A percentile compares a stretch with the other conserved stretches of the same genome.
Conservation (phyloP, 2,888 invertebrate genomes). For the Orthosia gothica region DNA sequence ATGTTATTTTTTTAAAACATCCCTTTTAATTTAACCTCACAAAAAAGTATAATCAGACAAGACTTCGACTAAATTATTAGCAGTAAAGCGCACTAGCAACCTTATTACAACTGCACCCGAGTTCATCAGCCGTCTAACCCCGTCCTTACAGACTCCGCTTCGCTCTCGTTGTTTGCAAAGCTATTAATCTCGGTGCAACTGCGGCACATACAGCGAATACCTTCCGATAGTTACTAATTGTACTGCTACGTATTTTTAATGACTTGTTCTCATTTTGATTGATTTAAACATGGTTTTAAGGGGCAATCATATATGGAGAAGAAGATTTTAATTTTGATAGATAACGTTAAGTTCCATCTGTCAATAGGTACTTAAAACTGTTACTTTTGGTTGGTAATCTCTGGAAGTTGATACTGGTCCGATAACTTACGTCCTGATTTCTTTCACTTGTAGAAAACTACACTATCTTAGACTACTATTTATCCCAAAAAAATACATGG, state of each 20-base stretch:
- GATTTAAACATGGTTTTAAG: slow-evolving; percentile 1
- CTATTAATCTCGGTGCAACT: slow-evolving; percentile 75
- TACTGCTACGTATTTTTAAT: slow-evolving; percentile 56
- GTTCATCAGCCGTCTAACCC: slow-evolving; percentile 24
- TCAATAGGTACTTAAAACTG: no score
- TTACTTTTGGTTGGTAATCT: no score
- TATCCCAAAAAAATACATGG: no score
- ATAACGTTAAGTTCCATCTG: no score
- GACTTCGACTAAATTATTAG: background rate
- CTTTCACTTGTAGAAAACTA: no score
- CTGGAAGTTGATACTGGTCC: background rate
- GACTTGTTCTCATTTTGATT: slow-evolving; percentile 33
- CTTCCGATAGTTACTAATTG: slow-evolving; percentile 62
- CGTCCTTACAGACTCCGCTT: slow-evolving; percentile 57
- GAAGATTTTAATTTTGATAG: no score
- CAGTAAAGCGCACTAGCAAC: background rate
- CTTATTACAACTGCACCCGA: background rate
- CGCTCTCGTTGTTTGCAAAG: slow-evolving; percentile 76
- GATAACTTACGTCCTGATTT: no score
- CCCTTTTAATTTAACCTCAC: no score
- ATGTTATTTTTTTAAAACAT: no score
- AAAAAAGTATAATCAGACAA: background rate
- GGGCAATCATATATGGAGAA: no score
- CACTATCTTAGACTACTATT: no score
- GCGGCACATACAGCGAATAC: slow-evolving; percentile 62